phyloP scores from a whole-genome alignment of 2,113 vertebrate species.

The Tenebrosternarchus preto region DNA sequence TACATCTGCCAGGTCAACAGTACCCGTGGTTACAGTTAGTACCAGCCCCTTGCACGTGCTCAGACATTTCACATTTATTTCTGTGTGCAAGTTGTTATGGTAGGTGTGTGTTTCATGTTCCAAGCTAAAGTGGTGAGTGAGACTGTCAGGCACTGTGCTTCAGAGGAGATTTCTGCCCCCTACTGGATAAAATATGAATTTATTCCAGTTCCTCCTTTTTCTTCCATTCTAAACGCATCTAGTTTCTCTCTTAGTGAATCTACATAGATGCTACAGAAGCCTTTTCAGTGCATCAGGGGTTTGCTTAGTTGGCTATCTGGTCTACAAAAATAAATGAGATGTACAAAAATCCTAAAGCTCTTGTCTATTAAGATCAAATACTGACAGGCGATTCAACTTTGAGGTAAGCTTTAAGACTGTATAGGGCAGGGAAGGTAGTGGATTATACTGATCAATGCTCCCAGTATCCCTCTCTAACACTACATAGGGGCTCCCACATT shows the following conservation, averaged over 20 bases:
- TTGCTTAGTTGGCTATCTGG: constrained; percentile 26
- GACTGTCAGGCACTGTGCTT: constrained; percentile 12
- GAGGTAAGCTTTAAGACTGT: constrained; percentile 38
- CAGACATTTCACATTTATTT: constrained; percentile 33
- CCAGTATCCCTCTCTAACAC: background rate
- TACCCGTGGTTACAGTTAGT: constrained; percentile 49
- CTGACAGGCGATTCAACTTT: constrained; percentile 31
- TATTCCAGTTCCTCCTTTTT: background rate
- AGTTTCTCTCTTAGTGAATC: constrained; percentile 22
- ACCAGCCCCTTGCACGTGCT: constrained; percentile 3
- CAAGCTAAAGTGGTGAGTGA: background rate
- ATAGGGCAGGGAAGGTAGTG: constrained; percentile 5
- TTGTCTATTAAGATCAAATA: constrained; percentile 37
- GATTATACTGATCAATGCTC: constrained; percentile 10
- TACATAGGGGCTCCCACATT: background rate
- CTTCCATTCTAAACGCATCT: background rate
- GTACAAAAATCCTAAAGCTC: constrained; percentile 48
- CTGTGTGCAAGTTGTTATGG: background rate
- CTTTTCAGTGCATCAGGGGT: constrained; percentile 10
- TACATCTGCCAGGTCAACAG: constrained; percentile 46
- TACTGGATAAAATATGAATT: constrained; percentile 46
- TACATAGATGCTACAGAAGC: constrained; percentile 4
- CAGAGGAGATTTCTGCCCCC: constrained; percentile 37
- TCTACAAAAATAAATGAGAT: constrained; percentile 47
- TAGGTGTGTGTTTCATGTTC: background rate